Percentiles rank a stretch among this genome's conserved stretches.
These are phyloP conservation scores for Apodemus agrarius DNA, from an alignment of 2,797 vertebrate species.

Conservation along the genomic window DNA sequence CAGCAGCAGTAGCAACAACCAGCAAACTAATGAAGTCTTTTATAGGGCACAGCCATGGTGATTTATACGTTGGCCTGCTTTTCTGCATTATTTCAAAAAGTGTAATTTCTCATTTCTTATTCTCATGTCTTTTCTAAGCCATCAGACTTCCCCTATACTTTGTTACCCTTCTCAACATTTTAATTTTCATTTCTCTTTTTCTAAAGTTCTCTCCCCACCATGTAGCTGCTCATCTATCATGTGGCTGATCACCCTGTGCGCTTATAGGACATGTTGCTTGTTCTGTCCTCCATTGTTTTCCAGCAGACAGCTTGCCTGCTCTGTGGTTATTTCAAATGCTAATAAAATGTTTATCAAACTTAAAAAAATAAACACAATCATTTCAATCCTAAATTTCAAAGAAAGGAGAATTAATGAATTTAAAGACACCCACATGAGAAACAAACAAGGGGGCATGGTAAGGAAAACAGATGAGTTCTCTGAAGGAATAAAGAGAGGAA, in stretches of 20 bases:
- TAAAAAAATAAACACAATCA: background rate
- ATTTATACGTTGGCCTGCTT: background rate
- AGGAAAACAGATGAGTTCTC: background rate
- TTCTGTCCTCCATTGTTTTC: background rate
- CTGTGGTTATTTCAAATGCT: background rate
- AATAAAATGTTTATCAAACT: background rate
- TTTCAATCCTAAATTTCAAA: background rate
- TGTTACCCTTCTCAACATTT: background rate
- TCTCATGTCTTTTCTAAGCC: background rate
- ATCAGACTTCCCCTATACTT: background rate
- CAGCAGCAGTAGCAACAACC: background rate
- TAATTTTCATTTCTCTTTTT: background rate
- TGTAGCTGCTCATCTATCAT: background rate
- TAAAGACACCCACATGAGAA: background rate
- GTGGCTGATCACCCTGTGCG: background rate
- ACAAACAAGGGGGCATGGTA: background rate
- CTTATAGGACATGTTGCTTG: background rate
- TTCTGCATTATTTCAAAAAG: background rate
- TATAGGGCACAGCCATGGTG: background rate
- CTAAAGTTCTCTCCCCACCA: background rate
- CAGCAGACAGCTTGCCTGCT: background rate
- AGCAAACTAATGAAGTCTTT: background rate
- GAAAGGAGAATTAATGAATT: conserved; percentile 25
- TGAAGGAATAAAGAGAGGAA: background rate
- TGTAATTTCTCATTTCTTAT: background rate